Conservation (phyloP, 2,113 vertebrate species). For the Datnioides undecimradiatus region DNA sequence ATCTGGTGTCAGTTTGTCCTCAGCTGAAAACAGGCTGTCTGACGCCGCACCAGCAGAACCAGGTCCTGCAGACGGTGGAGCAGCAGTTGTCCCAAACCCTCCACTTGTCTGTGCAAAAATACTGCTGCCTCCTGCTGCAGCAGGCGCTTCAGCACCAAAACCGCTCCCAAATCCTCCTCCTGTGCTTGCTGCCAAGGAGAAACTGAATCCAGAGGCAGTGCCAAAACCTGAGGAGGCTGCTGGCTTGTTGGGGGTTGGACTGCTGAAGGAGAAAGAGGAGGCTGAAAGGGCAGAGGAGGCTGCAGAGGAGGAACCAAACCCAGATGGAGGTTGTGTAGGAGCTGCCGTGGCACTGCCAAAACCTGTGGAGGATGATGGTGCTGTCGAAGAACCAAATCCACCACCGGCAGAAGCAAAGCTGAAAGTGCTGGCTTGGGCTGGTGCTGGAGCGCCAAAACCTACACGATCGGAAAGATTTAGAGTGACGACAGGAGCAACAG, state of each 20-base stretch:
- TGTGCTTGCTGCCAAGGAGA: conserved; percentile 47
- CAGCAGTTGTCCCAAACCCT: conserved; percentile 33
- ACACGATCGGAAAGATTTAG: conserved; percentile 2
- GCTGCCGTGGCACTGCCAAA: conserved; percentile 68
- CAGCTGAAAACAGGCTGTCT: conserved; percentile 86
- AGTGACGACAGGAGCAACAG: background rate
- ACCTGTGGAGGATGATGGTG: conserved; percentile 61
- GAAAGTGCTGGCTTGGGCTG: conserved; percentile 74
- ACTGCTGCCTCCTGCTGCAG: conserved; percentile 27
- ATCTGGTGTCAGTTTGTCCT: conserved; percentile 85
- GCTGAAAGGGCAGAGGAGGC: conserved; percentile 53
- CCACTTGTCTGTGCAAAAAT: conserved; percentile 52
- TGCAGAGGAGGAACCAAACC: conserved; percentile 64
- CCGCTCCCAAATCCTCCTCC: conserved; percentile 45
- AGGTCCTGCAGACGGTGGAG: conserved; percentile 17
- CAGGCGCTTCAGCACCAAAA: conserved; percentile 35
- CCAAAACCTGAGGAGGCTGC: conserved; percentile 55
- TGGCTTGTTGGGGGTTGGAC: conserved; percentile 34
- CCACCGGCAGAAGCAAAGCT: conserved; percentile 83
- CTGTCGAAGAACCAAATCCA: conserved; percentile 63
- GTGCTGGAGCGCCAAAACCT: conserved; percentile 81
- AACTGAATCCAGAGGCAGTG: conserved; percentile 69
- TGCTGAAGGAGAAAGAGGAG: conserved; percentile 75
- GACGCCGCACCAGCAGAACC: conserved; percentile 6
- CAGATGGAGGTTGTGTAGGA: conserved; percentile 58